Conservation (phyloP, 2,888 invertebrate genomes). For the Synergus itoensis region DNA sequence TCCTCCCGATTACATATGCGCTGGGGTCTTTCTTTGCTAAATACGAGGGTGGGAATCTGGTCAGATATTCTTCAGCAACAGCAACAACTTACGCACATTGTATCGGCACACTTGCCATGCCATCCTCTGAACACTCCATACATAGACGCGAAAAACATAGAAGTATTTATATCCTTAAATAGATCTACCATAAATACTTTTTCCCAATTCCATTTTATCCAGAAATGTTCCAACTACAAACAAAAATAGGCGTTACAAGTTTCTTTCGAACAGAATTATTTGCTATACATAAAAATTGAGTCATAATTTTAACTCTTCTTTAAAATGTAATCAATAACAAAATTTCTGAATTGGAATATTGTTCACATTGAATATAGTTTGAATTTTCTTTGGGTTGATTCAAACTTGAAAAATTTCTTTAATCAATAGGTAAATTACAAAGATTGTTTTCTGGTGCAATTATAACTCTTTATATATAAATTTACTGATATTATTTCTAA, state of each 20-base stretch:
- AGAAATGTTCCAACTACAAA: too few species aligned
- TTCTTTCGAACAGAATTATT: too few species aligned
- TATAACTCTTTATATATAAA: neutral
- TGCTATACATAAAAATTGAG: too few species aligned
- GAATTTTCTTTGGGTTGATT: neutral
- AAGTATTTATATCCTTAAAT: neutral
- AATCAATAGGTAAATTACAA: too few species aligned
- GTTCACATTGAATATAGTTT: neutral
- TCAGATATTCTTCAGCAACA: conserved; percentile 7
- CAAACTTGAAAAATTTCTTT: neutral
- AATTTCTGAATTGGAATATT: too few species aligned
- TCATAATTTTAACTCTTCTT: too few species aligned
- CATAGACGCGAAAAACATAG: neutral
- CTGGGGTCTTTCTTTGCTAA: conserved; percentile 52
- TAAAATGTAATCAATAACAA: too few species aligned
- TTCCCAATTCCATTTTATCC: too few species aligned
- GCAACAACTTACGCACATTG: neutral
- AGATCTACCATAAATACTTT: too few species aligned
- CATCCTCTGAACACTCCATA: neutral
- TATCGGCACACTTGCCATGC: neutral
- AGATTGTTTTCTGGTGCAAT: neutral
- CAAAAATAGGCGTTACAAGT: too few species aligned
- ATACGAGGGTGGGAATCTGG: conserved; percentile 61
- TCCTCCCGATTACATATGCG: conserved; percentile 69
- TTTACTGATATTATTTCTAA: neutral